phyloP scores from a whole-genome alignment of 2,797 vertebrate genomes.

The Carapus acus region DNA sequence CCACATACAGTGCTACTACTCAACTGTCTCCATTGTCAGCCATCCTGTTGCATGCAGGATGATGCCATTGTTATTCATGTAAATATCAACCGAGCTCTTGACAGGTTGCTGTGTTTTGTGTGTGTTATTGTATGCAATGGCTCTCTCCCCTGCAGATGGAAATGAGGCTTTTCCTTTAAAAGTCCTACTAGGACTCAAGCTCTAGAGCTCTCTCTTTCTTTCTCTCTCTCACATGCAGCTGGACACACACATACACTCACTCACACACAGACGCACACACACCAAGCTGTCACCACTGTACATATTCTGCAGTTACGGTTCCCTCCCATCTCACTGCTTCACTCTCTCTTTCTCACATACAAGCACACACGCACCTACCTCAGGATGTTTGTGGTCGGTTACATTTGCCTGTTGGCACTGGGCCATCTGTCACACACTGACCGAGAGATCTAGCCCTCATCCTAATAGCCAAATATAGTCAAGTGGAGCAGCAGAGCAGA shows the following conservation, averaged over 20 bases:
- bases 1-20: too few relatives aligned
- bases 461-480: constrained; percentile 79
- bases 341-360: constrained; percentile 19
- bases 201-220: too few relatives aligned
- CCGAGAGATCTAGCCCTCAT: constrained; percentile 64
- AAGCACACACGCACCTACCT: constrained; percentile 39
- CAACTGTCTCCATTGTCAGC: too few relatives aligned
- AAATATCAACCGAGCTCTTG: too few relatives aligned
- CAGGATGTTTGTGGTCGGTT: constrained; percentile 67
- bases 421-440: constrained; percentile 72
- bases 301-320: constrained; percentile 31
- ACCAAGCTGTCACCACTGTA: constrained; percentile 33
- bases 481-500: constrained; percentile 63
- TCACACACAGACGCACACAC: constrained; percentile 8
- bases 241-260: too few relatives aligned
- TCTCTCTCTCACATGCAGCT: too few relatives aligned
- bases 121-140: neutral
- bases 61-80: too few relatives aligned
- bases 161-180: neutral
- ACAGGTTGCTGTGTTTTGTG: too few relatives aligned
- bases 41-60: too few relatives aligned
- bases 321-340: constrained; percentile 17
- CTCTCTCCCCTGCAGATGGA: too few relatives aligned
- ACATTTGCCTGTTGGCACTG: constrained; percentile 66
- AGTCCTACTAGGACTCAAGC: too few relatives aligned